Evolutionary conservation across 2,797 vertebrate genomes (phyloP).

Genomic region (Sardinella longiceps): DNA sequence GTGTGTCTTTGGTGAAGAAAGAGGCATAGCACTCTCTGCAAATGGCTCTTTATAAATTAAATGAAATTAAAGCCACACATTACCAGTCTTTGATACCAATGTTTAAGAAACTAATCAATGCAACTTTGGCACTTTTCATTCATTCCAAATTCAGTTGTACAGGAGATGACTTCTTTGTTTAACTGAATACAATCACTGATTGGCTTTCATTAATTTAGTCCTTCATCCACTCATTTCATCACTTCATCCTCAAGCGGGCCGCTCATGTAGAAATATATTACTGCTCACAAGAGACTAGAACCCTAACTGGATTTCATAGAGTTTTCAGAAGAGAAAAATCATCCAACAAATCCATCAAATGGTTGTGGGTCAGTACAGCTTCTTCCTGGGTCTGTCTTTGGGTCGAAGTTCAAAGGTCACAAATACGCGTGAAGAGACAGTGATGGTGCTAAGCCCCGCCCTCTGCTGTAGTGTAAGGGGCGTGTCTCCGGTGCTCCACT

Average conservation of each 20-base stretch:
- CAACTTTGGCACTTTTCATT: no score
- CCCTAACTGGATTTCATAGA: not conserved
- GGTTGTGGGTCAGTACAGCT: constrained; percentile 44
- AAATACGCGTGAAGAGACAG: constrained; percentile 80
- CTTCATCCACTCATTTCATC: not conserved
- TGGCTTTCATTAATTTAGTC: not conserved
- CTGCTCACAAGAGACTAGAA: not conserved
- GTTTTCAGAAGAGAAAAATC: not conserved
- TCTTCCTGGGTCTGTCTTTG: constrained; percentile 75
- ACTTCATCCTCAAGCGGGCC: not conserved
- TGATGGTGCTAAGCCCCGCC: constrained; percentile 63
- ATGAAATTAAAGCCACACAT: not conserved
- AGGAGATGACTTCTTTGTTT: not conserved
- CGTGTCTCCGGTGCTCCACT: constrained; percentile 74
- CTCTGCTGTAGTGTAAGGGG: constrained; percentile 37
- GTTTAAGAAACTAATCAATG: not conserved
- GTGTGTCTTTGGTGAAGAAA: not conserved
- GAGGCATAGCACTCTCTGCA: no score
- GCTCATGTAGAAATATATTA: not conserved
- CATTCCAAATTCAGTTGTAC: not conserved
- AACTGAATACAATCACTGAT: not conserved
- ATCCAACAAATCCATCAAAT: not conserved
- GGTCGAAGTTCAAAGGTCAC: constrained; percentile 85
- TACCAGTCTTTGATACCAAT: not conserved
- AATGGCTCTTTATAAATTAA: not conserved